Evolutionary conservation across 2,113 vertebrate genomes (phyloP).

Genomic region (Arizona elegans): DNA sequence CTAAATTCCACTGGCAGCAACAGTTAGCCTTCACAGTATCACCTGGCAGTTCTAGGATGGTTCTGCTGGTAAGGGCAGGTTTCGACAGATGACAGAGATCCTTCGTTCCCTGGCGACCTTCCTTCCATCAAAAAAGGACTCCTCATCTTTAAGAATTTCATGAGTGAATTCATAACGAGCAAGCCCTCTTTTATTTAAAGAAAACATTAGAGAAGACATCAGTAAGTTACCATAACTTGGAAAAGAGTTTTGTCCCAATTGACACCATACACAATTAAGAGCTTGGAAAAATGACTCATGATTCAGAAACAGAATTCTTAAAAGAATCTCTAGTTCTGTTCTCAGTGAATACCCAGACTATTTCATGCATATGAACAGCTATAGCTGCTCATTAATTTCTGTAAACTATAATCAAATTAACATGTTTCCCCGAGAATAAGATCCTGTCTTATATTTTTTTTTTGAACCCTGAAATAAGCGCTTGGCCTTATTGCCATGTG

Average conservation of each 20-base stretch:
- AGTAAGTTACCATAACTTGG: not conserved
- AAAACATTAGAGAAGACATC: not conserved
- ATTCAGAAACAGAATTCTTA: not conserved
- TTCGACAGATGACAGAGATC: conserved; percentile 85
- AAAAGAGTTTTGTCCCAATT: not conserved
- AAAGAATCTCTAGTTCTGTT: not conserved
- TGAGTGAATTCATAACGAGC: conserved; percentile 85
- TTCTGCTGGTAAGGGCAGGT: conserved; percentile 67
- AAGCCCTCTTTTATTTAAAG: conserved; percentile 70
- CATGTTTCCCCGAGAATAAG: too few relatives aligned
- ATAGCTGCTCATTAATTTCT: not conserved
- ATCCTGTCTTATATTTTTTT: too few relatives aligned
- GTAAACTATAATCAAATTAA: not conserved
- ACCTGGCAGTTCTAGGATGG: not conserved
- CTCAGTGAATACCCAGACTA: not conserved
- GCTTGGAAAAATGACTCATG: not conserved
- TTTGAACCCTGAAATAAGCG: too few relatives aligned
- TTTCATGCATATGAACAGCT: not conserved
- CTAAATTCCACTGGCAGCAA: not conserved
- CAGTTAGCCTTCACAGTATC: not conserved
- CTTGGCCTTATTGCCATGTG: too few relatives aligned
- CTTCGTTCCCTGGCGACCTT: conserved; percentile 76
- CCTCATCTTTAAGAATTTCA: conserved; percentile 81
- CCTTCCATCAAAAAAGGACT: conserved; percentile 78
- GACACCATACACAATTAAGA: not conserved